Percentiles rank a stretch among this genome's conserved stretches.
Evolutionary conservation across 2,797 vertebrate genomes (phyloP).

Genomic region (Danio albolineatus): DNA sequence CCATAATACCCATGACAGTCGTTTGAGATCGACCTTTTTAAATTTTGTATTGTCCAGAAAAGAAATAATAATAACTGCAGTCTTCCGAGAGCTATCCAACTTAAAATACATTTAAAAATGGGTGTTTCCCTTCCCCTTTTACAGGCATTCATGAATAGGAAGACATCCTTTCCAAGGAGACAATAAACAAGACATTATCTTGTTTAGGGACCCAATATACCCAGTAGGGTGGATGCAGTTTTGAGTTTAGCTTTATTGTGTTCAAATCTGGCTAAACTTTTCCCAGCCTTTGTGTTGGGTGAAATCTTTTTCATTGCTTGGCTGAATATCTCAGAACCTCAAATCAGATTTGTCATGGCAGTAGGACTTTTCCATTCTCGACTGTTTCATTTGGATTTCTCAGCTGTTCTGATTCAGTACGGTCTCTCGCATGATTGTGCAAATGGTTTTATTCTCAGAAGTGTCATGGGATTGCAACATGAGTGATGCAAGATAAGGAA

Average conservation of each 20-base stretch:
- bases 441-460: not conserved
- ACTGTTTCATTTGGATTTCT: not conserved
- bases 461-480: constrained; percentile 17
- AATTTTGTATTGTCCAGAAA: not conserved
- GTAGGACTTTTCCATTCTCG: not conserved
- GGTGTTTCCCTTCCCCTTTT: not conserved
- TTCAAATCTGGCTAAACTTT: not conserved
- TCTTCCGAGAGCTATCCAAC: not conserved
- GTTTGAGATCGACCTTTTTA: no score
- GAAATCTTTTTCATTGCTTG: not conserved
- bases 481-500: constrained; percentile 33
- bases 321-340: constrained; percentile 12
- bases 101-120: not conserved
- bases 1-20: no score
- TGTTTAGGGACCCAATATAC: not conserved
- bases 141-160: constrained; percentile 4
- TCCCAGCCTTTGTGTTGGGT: constrained; percentile 11
- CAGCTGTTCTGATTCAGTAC: constrained; percentile 23
- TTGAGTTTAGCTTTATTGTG: not conserved
- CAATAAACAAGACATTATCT: not conserved
- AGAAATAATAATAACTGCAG: not conserved
- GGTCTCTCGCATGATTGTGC: not conserved
- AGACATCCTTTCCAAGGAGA: not conserved
- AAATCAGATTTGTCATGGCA: constrained; percentile 41
- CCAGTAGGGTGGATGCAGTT: not conserved